Conservation (phyloP, 2,113 vertebrate genomes). For the Oncorhynchus kisutch region DNA sequence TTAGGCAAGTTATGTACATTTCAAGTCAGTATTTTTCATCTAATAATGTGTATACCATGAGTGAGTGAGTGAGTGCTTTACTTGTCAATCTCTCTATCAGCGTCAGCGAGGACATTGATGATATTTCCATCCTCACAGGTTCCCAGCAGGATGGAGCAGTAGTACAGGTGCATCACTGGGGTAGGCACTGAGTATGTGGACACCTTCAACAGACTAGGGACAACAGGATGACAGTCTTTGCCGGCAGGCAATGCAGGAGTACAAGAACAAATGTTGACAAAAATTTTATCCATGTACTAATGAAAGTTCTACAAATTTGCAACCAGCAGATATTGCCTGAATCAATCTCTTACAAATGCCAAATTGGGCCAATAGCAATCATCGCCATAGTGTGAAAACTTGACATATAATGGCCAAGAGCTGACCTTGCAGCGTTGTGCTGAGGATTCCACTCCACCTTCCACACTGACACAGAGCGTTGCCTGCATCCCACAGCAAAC, state of each 20-base stretch:
- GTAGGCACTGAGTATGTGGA: not conserved
- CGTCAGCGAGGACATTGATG: not conserved
- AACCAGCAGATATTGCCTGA: too few species aligned
- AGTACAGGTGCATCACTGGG: conserved; percentile 27
- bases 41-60: not conserved
- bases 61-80: conserved; percentile 24
- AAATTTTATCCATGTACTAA: too few species aligned
- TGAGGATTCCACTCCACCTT: conserved; percentile 58
- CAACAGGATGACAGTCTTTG: not conserved
- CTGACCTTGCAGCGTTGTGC: conserved; percentile 44
- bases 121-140: not conserved
- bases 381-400: not conserved
- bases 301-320: not conserved
- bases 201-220: conserved; percentile 54
- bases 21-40: not conserved
- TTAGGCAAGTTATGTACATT: not conserved
- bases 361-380: not conserved
- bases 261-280: not conserved
- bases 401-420: too few species aligned
- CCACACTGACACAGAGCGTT: conserved; percentile 56
- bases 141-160: conserved; percentile 50
- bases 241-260: not conserved
- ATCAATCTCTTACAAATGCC: too few species aligned
- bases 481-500: conserved; percentile 59
- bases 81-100: accelerated